A percentile compares a stretch with the other conserved stretches of the same genome.
phyloP scores from a whole-genome alignment of 2,113 vertebrate genomes.

The Osmerus mordax region DNA sequence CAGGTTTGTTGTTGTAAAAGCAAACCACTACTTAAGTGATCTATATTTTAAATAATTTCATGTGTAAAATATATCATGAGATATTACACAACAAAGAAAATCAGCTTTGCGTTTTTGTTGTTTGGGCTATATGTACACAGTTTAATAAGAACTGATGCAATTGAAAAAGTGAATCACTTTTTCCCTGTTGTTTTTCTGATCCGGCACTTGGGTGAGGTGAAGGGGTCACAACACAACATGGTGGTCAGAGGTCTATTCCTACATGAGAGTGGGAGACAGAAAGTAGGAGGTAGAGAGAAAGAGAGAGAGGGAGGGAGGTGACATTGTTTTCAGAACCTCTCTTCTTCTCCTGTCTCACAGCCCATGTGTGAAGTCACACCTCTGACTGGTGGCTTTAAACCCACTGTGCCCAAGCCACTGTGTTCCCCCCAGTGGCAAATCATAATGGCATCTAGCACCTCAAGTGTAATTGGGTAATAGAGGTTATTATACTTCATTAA shows the following conservation, averaged over 20 bases:
- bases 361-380: slow-evolving; percentile 64
- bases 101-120: no score
- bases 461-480: slow-evolving; percentile 54
- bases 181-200: not conserved
- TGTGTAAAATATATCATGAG: no score
- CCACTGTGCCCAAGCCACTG: slow-evolving; percentile 33
- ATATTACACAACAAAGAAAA: no score
- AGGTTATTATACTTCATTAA: slow-evolving; percentile 59
- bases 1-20: no score
- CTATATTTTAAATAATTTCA: no score
- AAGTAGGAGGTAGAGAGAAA: not conserved
- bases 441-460: slow-evolving; percentile 58
- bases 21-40: no score
- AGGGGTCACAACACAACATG: not conserved
- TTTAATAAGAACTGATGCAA: no score
- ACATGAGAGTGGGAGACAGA: not conserved
- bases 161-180: no score
- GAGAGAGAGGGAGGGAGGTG: slow-evolving; percentile 4
- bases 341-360: slow-evolving; percentile 56
- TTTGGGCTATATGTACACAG: no score
- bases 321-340: slow-evolving; percentile 12
- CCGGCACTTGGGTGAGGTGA: not conserved
- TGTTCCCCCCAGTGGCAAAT: slow-evolving; percentile 67
- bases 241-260: not conserved
- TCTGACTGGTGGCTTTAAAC: slow-evolving; percentile 19